Evolutionary conservation across 2,888 invertebrate genomes (phyloP), one percentile per base, ranked within the genome.

Genomic region (Papilio demoleus): DNA sequence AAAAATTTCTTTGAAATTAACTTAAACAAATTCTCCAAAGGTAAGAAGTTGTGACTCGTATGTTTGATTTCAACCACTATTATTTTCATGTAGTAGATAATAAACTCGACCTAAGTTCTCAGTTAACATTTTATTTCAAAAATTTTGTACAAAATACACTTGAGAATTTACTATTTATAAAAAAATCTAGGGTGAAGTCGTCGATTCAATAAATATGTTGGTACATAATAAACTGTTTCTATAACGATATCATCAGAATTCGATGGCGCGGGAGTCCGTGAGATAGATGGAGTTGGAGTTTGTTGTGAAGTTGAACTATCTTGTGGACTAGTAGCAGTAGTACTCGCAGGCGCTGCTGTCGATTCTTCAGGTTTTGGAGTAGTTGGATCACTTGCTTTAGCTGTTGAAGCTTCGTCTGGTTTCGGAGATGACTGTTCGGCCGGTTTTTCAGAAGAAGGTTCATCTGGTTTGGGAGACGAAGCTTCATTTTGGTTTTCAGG

Each of bases 171-270:
- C 22, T 47, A 47, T 11, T 22, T 22, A 11, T 12, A 47, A 47
- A 11, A 22, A 47, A 19, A 45, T 8, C 9, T 0, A 8, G 47
- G 47, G 4, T 11, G 22, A 11, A 1, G 11, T 17, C 53, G 53
- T 53, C 53, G 24, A 14, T 14, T 14, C 8, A n/a, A 1, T 2
- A 6, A 6, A 53, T 53, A 53, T 53, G 53, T 14, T 53, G 53
- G 53, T 5, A 27, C 24, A n/a, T 53, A 53, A 27, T 53, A 53
- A 14, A 53, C 53, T 27, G 53, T 53, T 53, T 53, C 53, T 1
- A 53, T 14, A 1, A 53, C 53, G 27, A 53, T 4, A n/a, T 53
- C 53, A 2, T 27, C 53, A 2, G 27, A 5, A n/a, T 8, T 27
- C 27, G n/a, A 6, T n/a, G 53, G 14, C 2, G 27, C 27, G 6